A percentile compares a stretch with the other conserved stretches of the same genome.
phyloP scores from a whole-genome alignment of 1,140 invertebrate species.

The Solenopsis invicta region DNA sequence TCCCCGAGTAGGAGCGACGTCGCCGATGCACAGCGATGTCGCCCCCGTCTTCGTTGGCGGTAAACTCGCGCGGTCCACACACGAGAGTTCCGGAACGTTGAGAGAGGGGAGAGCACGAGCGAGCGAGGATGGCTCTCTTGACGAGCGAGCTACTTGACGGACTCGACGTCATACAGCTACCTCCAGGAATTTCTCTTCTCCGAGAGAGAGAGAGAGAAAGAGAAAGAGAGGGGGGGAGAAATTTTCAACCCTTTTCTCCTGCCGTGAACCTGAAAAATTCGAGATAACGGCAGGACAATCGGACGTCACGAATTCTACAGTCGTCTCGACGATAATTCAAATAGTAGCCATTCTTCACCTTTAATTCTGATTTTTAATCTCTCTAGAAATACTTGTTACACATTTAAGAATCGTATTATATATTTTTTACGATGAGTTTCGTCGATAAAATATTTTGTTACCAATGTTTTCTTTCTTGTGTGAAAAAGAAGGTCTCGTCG shows the following conservation, averaged over 20 bases:
- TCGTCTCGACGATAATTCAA: neutral
- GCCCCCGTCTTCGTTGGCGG: slow-evolving; percentile 69
- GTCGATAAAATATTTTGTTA: neutral
- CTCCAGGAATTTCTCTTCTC: slow-evolving; percentile 44
- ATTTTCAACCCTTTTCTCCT: slow-evolving; percentile 9
- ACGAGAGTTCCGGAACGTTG: slow-evolving; percentile 66
- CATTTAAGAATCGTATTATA: neutral
- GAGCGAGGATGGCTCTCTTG: slow-evolving; percentile 9
- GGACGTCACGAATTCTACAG: neutral
- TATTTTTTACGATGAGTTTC: neutral
- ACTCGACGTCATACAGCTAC: slow-evolving; percentile 79
- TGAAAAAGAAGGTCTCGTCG: too few relatives aligned
- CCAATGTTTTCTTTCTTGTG: neutral
- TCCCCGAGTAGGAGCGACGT: slow-evolving; percentile 67
- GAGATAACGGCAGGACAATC: slow-evolving; percentile 19
- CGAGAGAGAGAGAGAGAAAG: too few relatives aligned
- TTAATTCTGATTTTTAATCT: neutral
- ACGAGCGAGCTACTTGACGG: slow-evolving; percentile 82
- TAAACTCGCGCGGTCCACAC: slow-evolving; percentile 83
- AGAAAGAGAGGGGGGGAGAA: too few relatives aligned
- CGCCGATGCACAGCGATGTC: slow-evolving; percentile 33
- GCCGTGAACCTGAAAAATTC: slow-evolving; percentile 49
- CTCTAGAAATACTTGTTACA: slow-evolving; percentile 5
- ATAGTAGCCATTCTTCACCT: neutral
- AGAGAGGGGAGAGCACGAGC: neutral